Evolutionary conservation across 2,797 vertebrate genomes (phyloP).

Genomic region (Acanthopagrus latus): DNA sequence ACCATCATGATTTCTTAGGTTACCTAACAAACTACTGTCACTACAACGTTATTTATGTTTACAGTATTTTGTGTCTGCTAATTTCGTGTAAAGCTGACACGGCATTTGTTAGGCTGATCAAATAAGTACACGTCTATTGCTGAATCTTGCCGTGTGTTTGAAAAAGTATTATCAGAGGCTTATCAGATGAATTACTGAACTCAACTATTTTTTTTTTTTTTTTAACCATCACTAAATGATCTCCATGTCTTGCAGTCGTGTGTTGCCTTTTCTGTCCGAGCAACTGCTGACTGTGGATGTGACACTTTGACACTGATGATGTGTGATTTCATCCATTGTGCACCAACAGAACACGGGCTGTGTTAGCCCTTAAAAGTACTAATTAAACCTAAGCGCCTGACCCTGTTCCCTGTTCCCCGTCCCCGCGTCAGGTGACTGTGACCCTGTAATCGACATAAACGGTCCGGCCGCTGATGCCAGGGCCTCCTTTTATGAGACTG

Average conservation of each 20-base stretch:
- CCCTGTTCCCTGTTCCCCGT: constrained; percentile 12
- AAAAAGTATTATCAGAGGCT: too few relatives aligned
- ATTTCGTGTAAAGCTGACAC: not conserved
- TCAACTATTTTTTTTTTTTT: not conserved
- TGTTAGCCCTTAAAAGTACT: not conserved
- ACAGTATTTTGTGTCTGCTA: too few relatives aligned
- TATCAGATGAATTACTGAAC: too few relatives aligned
- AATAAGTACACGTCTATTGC: too few relatives aligned
- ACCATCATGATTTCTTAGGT: too few relatives aligned
- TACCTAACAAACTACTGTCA: too few relatives aligned
- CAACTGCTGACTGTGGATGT: not conserved
- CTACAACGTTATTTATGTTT: not conserved
- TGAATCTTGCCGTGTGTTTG: too few relatives aligned
- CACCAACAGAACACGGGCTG: not conserved
- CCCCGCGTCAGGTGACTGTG: constrained; percentile 25
- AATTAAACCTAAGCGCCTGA: constrained; percentile 24
- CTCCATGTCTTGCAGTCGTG: not conserved
- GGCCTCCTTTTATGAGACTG: constrained; percentile 39
- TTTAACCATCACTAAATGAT: not conserved
- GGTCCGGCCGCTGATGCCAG: constrained; percentile 22
- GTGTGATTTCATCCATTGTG: not conserved
- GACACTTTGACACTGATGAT: not conserved
- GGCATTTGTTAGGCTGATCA: not conserved
- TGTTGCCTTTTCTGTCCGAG: constrained; percentile 1
- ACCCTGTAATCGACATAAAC: constrained; percentile 45